Base-by-base conservation (phyloP, 2,113 vertebrate species). In the Aegithalos caudatus region DNA sequence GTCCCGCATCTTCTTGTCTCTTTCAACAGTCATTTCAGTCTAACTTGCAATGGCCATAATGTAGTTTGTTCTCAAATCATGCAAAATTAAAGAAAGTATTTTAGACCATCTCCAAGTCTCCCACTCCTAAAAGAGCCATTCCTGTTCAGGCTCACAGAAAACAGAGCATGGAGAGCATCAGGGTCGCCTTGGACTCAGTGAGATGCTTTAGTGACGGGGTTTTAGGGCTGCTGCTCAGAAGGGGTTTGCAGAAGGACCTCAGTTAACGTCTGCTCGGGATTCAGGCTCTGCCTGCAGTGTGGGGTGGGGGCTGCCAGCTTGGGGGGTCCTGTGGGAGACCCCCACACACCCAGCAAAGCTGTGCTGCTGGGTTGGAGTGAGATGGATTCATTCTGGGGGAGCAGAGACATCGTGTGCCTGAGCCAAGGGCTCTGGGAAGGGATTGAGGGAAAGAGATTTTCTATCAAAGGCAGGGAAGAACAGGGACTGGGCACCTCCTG, bases 1-100 rank as follows among this genome's bases (percentile, higher is more conserved):
- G 74, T 45, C 77, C 45, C 62, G 33, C 15, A 35, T 44, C 67
- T 60, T 79, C 50, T 42, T 58, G 72, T 79, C 88, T 94, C 88
- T 88, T 92, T 62, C 58, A 47, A 53, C 47, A 66, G 84, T 7
- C 15, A n/a, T 74, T 88, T 81, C 2, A 4, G 51, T 67, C 78
- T 73, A 71, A 73, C 85, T 88, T 2, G 0, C 64, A 74, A 24
- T 2, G 76, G 12, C 60, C 28, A 6, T 77, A 66, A 88, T 67
- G 84, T 4, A 38, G 74, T 10, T 83, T 18, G 11, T 62, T 77
- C 82, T 80, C 44, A 47, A 83, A 86, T 67, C 67, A 86, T 92
- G 86, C 72, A 92, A 86, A 86, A 96, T 95, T 92, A 85, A 95
- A 91, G 51, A 2, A 87, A 83, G 58, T 33, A 16, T 86, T 88